Conservation (phyloP, 2,888 invertebrate genomes). For the Brachylomia viminalis region DNA sequence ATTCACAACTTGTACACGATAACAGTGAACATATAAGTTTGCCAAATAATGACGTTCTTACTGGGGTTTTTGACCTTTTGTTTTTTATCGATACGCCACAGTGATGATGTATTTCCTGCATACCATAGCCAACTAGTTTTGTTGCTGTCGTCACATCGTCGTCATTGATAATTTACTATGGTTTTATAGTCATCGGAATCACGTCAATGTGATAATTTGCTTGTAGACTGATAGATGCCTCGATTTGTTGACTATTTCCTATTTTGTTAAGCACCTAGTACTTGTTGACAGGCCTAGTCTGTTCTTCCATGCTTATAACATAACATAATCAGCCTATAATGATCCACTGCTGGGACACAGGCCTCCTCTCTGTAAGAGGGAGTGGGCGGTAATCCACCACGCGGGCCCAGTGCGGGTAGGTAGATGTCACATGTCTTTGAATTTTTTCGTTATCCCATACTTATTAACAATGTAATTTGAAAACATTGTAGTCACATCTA, state of each 20-base stretch:
- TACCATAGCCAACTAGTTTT: slow-evolving; percentile 9
- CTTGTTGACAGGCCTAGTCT: background rate
- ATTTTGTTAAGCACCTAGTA: background rate
- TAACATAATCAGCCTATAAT: too few species aligned
- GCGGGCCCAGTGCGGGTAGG: too few species aligned
- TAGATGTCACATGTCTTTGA: too few species aligned
- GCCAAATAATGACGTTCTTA: background rate
- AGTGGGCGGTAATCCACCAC: too few species aligned
- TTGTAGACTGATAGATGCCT: background rate
- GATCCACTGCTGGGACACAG: too few species aligned
- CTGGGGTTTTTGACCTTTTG: slow-evolving; percentile 16
- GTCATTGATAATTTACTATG: slow-evolving; percentile 48
- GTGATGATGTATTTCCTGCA: slow-evolving; percentile 42
- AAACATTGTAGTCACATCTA: too few species aligned
- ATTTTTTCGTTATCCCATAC: too few species aligned
- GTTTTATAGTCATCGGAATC: slow-evolving; percentile 26
- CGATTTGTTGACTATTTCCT: background rate
- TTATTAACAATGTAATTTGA: background rate
- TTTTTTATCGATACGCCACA: background rate
- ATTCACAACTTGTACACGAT: background rate
- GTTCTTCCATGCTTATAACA: too few species aligned
- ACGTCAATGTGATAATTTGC: slow-evolving; percentile 14
- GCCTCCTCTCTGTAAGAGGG: too few species aligned
- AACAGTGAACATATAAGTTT: background rate
- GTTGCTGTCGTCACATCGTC: slow-evolving; percentile 35